A percentile compares a stretch with the other conserved stretches of the same genome.
These are phyloP conservation scores for Anas georgica DNA, from an alignment of 2,797 vertebrate genomes.

Conservation along the genomic window DNA sequence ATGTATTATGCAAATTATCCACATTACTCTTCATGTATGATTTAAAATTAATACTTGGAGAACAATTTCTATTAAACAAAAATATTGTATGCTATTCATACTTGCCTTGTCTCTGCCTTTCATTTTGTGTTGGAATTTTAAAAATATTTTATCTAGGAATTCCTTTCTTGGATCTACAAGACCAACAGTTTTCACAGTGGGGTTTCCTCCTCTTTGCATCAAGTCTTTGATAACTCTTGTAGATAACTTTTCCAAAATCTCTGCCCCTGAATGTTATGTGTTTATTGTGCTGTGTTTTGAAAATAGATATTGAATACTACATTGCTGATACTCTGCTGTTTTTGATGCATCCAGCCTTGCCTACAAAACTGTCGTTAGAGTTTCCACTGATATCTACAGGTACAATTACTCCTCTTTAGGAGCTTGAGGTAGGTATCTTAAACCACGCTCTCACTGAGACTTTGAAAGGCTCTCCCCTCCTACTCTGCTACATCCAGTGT, in stretches of 20 bases:
- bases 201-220: background rate
- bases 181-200: background rate
- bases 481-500: fast-evolving
- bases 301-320: background rate
- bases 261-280: background rate
- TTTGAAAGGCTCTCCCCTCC: background rate
- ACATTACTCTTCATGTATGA: background rate
- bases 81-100: background rate
- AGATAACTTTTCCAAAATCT: background rate
- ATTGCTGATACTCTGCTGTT: background rate
- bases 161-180: background rate
- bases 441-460: background rate
- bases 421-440: background rate
- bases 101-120: background rate
- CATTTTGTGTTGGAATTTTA: background rate
- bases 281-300: background rate
- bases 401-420: background rate
- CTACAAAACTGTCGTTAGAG: background rate
- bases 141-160: background rate
- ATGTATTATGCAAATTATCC: background rate
- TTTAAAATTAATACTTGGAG: background rate
- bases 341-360: background rate
- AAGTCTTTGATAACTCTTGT: background rate
- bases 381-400: background rate
- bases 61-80: background rate